These are phyloP conservation scores for Telenomus remus DNA, from an alignment of 1,140 invertebrate species.

Conservation along the genomic window DNA sequence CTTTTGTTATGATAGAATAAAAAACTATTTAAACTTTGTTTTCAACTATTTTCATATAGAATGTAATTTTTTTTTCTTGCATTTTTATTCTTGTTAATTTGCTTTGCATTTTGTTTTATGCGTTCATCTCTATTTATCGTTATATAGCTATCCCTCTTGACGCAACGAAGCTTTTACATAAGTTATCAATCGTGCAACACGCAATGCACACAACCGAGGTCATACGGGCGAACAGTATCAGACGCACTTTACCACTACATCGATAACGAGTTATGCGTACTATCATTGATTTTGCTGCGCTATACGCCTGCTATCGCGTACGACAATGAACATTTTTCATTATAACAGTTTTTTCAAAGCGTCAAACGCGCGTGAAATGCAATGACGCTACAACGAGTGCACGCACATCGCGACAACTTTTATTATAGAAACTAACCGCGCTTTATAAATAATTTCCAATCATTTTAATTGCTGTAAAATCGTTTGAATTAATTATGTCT, in stretches of 20 bases:
- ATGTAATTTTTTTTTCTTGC: not conserved
- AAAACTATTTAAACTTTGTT: too few species aligned
- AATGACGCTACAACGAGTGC: not conserved
- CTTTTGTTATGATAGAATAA: too few species aligned
- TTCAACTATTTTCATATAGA: too few species aligned
- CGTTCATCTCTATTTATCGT: slow-evolving; percentile 10
- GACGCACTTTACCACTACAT: slow-evolving; percentile 57
- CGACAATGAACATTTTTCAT: slow-evolving; percentile 37
- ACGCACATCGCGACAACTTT: slow-evolving; percentile 12
- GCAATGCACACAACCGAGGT: slow-evolving; percentile 53
- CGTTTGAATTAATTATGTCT: slow-evolving; percentile 6
- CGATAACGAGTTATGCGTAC: slow-evolving; percentile 47
- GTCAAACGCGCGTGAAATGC: slow-evolving; percentile 29
- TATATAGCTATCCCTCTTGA: slow-evolving; percentile 35
- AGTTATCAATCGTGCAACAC: slow-evolving; percentile 59
- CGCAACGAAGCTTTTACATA: slow-evolving; percentile 53
- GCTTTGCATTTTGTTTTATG: slow-evolving; percentile 7
- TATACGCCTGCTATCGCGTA: slow-evolving; percentile 27
- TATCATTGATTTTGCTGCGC: slow-evolving; percentile 50
- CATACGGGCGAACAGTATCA: slow-evolving; percentile 51
- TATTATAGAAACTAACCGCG: not conserved
- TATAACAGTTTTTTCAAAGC: slow-evolving; percentile 34
- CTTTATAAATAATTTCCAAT: slow-evolving; percentile 4
- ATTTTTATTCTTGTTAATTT: slow-evolving; percentile 38
- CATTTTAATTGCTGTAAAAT: slow-evolving; percentile 9